Base-by-base conservation (phyloP, 2,797 vertebrate species). In the Sylvia borin region DNA sequence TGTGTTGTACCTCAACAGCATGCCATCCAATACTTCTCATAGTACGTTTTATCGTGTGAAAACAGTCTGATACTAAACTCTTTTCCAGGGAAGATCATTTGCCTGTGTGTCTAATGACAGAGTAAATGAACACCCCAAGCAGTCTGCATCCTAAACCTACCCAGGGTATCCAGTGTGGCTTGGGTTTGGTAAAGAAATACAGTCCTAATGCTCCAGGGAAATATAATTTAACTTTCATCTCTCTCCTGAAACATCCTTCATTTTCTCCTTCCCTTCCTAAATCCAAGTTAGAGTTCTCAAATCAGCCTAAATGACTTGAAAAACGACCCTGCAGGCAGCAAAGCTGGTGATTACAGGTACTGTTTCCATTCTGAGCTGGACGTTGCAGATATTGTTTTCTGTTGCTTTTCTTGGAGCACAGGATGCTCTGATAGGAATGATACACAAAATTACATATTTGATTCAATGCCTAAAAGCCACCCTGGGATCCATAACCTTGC, bases 391-490 rank as follows among this genome's bases (percentile, higher is more conserved):
- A 94, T 95, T 97, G 92, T 95, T 96, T 93, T 97, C 84, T 97
- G 90, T 95, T 96, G 93, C 95, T 96, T 96, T 95, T 97, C 96
- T 96, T 97, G 95, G 96, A 97, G 97, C 93, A 95, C 97, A 95
- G 93, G 97, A 97, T 96, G 87, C 97, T 97, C 94, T 97, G 97
- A 98, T 97, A 97, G 90, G 96, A 98, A 98, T 84, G 97, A 97
- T 98, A 98, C 95, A 98, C 97, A 98, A 96, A 97, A 97, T 97
- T 97, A 95, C 97, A 98, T 97, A 97, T 97, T 98, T 98, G 97
- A 97, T 93, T 97, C 91, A 10, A 26, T 97, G 98, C 98, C 98
- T 97, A 96, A 97, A 97, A 98, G 96, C 97, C 97, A 98, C 97
- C 97, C 98, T 98, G 97, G 97, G 97, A 98, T 97, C 96, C 95